Evolutionary conservation across 2,797 vertebrate species (phyloP), one percentile per base, ranked within the genome.

Genomic region (Cossypha polioptera): DNA sequence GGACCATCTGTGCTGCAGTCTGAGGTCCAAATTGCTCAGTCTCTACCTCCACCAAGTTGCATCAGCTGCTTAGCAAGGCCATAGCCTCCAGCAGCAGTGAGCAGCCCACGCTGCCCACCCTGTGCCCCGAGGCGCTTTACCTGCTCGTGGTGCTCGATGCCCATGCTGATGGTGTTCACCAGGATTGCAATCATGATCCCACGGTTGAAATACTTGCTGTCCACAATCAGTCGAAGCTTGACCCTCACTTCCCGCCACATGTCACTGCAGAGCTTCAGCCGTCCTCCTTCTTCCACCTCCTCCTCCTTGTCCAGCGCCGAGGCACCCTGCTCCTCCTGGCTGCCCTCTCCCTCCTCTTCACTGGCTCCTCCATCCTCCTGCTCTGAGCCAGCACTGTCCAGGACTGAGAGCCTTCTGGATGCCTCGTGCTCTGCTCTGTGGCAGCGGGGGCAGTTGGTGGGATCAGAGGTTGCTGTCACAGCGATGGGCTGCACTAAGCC

Each of bases 111-210:
- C 16, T 58, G 55, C 65, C 26, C 38, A n/a, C 35, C 35, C 35
- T 16, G 25, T 31, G 25, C 33, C n/a, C 58, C 9, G 42, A 51
- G 22, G 19, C 22, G 22, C 94, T 94, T 97, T 97, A 99, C 99
- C 99, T 99, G 99, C 83, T 99, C 99, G 0, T 99, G 99, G 94
- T 99, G 99, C 95, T 99, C 99, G 1, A 99, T 99, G 96, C 99
- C 99, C 99, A 99, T 99, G 94, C 99, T 99, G 98, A 99, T 99
- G 11, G 99, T 99, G 96, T 99, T 99, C 96, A 99, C 99, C 20
- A 99, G 98, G 79, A 99, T 99, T 43, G 99, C 99, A 17, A 99
- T 99, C 99, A 99, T 99, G 68, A 99, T 99, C 63, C 99, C 99
- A 55, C 99, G 98, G 98, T 98, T 99, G 98, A 99, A 99, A 96